Conservation (phyloP, 2,797 vertebrate genomes). For the Nothura maculosa region DNA sequence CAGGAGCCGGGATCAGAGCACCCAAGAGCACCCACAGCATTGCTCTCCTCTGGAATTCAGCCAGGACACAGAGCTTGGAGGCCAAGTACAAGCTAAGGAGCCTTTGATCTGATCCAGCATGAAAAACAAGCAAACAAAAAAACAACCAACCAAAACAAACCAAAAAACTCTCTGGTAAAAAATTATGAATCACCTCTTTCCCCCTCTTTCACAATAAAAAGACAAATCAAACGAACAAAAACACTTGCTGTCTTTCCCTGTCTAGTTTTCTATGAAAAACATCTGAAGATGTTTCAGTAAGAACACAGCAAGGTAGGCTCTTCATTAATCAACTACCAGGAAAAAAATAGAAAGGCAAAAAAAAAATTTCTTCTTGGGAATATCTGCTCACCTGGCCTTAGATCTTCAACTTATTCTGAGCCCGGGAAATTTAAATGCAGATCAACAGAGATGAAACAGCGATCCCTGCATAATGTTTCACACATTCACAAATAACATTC, state of each 20-base stretch:
- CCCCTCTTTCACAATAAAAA: background rate
- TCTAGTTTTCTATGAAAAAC: background rate
- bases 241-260: background rate
- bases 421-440: background rate
- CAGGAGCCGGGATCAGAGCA: fast-evolving
- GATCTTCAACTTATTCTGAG: background rate
- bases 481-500: too few relatives aligned
- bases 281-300: background rate
- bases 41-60: background rate
- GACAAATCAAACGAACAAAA: background rate
- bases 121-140: background rate
- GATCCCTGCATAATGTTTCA: background rate
- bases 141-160: too few relatives aligned
- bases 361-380: background rate
- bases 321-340: background rate
- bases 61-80: background rate
- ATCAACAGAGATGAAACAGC: fast-evolving
- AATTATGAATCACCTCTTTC: background rate
- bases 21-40: background rate
- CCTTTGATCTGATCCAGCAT: background rate
- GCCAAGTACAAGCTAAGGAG: background rate
- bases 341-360: background rate
- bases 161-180: background rate
- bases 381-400: background rate
- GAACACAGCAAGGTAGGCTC: background rate